Evolutionary conservation across 2,888 invertebrate species (phyloP).

Genomic region (Cephonodes hylas): DNA sequence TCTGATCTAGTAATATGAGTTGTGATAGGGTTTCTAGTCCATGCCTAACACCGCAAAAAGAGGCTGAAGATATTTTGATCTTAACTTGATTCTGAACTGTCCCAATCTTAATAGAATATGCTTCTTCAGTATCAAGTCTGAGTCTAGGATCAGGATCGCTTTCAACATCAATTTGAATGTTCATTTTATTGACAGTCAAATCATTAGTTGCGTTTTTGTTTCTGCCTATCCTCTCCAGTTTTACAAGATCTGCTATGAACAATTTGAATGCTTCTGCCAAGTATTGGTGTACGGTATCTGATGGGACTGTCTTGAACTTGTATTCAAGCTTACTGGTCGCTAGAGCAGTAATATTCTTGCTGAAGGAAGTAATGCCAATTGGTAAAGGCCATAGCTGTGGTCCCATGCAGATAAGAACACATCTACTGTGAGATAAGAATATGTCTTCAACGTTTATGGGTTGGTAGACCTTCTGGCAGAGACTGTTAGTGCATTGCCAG

Average conservation of each 20-base stretch:
- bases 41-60: constrained; percentile 88
- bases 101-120: constrained; percentile 83
- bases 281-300: constrained; percentile 47
- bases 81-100: constrained; percentile 61
- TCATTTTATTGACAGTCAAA: constrained; percentile 46
- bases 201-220: constrained; percentile 33
- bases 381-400: constrained; percentile 89
- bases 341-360: constrained; percentile 80
- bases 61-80: constrained; percentile 79
- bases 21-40: constrained; percentile 88
- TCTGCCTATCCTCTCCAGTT: constrained; percentile 63
- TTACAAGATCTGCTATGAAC: constrained; percentile 71
- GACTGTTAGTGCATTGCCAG: constrained; percentile 49
- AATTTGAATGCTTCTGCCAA: constrained; percentile 69
- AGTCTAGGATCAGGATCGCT: constrained; percentile 79
- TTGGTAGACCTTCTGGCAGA: constrained; percentile 54
- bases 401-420: constrained; percentile 86
- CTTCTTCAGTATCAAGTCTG: constrained; percentile 85
- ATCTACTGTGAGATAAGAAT: constrained; percentile 81
- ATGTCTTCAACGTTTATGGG: constrained; percentile 17
- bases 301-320: constrained; percentile 61
- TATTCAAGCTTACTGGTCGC: constrained; percentile 77
- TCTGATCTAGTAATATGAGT: constrained; percentile 86
- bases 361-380: constrained; percentile 83
- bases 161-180: constrained; percentile 74